Evolutionary conservation across 37 sponge, comb jelly and placozoan genomes (phyloP).

Genomic region (Beroe forskalii): DNA sequence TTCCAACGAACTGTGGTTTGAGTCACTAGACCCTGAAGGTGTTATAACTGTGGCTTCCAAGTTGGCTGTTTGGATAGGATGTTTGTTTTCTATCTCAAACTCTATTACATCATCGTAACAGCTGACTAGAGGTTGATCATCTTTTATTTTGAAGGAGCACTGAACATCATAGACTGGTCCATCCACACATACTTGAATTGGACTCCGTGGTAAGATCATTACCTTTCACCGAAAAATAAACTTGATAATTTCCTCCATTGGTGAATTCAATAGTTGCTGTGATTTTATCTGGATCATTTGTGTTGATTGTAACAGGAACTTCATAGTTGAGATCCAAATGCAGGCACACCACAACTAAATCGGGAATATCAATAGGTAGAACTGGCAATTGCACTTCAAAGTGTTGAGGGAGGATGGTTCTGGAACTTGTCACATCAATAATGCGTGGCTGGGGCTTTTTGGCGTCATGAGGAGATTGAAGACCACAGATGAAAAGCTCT

Average conservation of each 20-base stretch:
- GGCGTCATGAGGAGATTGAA: too few relatives aligned
- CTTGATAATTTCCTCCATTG: constrained; percentile 24
- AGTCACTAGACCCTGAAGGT: not conserved
- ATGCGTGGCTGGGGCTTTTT: too few relatives aligned
- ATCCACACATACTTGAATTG: not conserved
- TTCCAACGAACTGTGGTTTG: too few relatives aligned
- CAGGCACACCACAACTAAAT: not conserved
- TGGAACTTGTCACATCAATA: not conserved
- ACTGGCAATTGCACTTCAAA: constrained; percentile 3
- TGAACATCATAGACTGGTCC: constrained; percentile 22
- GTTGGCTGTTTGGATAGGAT: not conserved
- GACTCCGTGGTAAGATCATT: constrained; percentile 1
- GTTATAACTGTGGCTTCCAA: not conserved
- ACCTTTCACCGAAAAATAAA: constrained; percentile 1
- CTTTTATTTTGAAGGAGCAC: not conserved
- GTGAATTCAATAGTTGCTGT: not conserved
- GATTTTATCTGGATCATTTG: not conserved
- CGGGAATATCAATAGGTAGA: not conserved
- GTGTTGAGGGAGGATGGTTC: not conserved
- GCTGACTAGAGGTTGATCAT: not conserved
- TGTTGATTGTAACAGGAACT: not conserved
- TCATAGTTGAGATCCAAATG: constrained; percentile 23
- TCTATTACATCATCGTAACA: constrained; percentile 2
- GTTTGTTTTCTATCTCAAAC: constrained; percentile 11
- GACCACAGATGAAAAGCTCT: too few relatives aligned